Percentiles rank a stretch among this genome's conserved stretches.
These are phyloP conservation scores for Cheilosia pagana DNA, from an alignment of 2,888 invertebrate species.

Conservation along the genomic window DNA sequence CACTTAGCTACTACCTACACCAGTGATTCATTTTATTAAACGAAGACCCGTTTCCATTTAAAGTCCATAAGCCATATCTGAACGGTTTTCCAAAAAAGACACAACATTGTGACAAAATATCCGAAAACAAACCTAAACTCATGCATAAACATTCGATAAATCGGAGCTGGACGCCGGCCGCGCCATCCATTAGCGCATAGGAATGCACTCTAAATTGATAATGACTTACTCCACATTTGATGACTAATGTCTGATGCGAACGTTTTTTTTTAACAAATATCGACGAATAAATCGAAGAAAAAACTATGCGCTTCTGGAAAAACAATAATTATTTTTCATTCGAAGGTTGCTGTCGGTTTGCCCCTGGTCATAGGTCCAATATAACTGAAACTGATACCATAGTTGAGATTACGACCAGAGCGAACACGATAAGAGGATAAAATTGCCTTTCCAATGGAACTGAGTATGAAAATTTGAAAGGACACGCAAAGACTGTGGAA, in stretches of 20 bases:
- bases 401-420: slow-evolving; percentile 17
- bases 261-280: slow-evolving; percentile 6
- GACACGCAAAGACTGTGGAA: slow-evolving; percentile 41
- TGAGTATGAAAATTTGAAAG: slow-evolving; percentile 54
- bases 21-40: slow-evolving; percentile 3
- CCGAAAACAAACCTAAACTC: slow-evolving; percentile 13
- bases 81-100: slow-evolving; percentile 9
- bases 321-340: slow-evolving; percentile 5
- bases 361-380: too few relatives aligned
- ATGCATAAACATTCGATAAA: slow-evolving; percentile 62
- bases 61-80: slow-evolving; percentile 29
- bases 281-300: slow-evolving; percentile 37
- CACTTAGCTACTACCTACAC: not conserved
- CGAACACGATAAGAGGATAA: slow-evolving; percentile 37
- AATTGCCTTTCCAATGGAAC: slow-evolving; percentile 40
- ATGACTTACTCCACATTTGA: slow-evolving; percentile 51
- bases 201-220: slow-evolving; percentile 70
- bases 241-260: slow-evolving; percentile 52
- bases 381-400: too few relatives aligned
- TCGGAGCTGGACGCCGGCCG: slow-evolving; percentile 30
- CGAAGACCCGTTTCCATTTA: not conserved
- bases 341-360: too few relatives aligned
- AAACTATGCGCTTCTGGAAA: not conserved
- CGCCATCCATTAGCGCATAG: slow-evolving; percentile 55
- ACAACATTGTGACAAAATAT: slow-evolving; percentile 12